These are phyloP conservation scores for Eclectus roratus DNA, from an alignment of 2,113 vertebrate species.

Conservation along the genomic window DNA sequence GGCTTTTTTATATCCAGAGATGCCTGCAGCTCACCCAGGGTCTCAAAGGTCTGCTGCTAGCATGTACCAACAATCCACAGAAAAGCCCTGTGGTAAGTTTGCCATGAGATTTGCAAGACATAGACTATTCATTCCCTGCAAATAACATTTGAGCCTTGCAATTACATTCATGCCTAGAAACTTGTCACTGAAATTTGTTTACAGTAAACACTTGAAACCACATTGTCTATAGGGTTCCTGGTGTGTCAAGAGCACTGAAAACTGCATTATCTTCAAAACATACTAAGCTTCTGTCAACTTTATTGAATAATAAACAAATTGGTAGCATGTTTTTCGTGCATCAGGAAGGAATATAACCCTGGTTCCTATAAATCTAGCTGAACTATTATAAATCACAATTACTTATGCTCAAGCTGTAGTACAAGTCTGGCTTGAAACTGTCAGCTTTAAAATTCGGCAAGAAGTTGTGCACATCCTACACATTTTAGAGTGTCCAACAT, in stretches of 20 bases:
- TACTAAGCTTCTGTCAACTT: neutral
- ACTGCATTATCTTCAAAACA: accelerated
- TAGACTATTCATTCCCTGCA: neutral
- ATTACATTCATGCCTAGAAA: neutral
- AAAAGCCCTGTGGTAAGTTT: neutral
- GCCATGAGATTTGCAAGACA: neutral
- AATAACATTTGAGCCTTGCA: neutral
- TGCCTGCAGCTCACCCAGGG: accelerated
- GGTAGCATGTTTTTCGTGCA: neutral
- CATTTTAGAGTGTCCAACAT: neutral
- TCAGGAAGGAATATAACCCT: neutral
- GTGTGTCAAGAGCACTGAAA: neutral
- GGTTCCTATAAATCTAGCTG: neutral
- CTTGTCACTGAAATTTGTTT: neutral
- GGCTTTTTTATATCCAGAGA: neutral
- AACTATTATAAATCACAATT: neutral
- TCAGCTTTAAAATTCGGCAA: neutral
- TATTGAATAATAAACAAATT: neutral
- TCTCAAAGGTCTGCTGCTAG: neutral
- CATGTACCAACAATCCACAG: neutral
- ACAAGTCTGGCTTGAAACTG: neutral
- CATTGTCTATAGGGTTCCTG: neutral
- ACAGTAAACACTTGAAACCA: neutral
- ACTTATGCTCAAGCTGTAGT: neutral
- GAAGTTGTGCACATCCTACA: neutral